These are phyloP conservation scores for Rhineura floridana DNA, from an alignment of 2,113 vertebrate genomes.

Conservation along the genomic window DNA sequence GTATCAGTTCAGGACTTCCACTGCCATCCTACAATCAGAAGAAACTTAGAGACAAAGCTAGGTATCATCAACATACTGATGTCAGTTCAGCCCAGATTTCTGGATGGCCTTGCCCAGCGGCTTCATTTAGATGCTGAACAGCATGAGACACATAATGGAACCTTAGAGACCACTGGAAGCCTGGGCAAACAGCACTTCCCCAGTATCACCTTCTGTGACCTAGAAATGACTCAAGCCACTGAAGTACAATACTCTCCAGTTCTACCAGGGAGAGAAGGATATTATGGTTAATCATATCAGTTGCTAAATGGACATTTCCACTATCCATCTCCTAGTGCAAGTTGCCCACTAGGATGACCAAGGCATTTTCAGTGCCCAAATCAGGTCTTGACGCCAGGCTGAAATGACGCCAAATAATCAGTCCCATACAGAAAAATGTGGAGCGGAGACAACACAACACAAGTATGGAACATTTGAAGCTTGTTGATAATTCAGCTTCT, in stretches of 20 bases:
- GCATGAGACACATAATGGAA: background rate
- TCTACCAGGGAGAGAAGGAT: background rate
- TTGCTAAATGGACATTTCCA: background rate
- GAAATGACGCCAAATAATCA: background rate
- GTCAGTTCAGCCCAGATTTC: background rate
- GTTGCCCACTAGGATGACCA: background rate
- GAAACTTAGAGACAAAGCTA: background rate
- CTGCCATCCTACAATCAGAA: no score
- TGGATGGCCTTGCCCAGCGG: no score
- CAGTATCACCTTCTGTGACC: background rate
- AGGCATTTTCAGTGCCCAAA: background rate
- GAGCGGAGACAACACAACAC: no score
- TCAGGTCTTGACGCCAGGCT: background rate
- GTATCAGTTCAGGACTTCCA: no score
- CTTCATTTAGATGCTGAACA: background rate
- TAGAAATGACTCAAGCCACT: background rate
- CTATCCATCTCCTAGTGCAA: background rate
- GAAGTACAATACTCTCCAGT: background rate
- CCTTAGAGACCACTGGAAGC: background rate
- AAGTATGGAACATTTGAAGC: no score
- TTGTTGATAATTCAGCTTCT: background rate
- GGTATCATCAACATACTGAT: background rate
- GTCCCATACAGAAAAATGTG: background rate
- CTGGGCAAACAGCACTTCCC: background rate
- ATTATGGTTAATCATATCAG: background rate